phyloP scores from a whole-genome alignment of 2,888 invertebrate genomes.

The Brachyptera risi region DNA sequence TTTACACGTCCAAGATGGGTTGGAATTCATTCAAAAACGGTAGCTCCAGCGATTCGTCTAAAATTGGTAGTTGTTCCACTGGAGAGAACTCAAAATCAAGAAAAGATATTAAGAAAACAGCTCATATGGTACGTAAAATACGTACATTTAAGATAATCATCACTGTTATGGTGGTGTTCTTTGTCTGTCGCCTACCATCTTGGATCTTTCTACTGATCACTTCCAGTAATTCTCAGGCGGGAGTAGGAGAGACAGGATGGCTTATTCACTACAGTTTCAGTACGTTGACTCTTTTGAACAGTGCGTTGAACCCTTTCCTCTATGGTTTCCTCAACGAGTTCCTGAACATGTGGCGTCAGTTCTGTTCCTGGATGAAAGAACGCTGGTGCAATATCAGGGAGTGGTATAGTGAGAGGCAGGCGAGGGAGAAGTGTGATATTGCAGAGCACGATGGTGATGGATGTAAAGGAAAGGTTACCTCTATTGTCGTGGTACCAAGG shows the following conservation, averaged over 20 bases:
- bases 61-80: not conserved
- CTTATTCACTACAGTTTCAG: constrained; percentile 41
- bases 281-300: constrained; percentile 51
- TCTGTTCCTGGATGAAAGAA: constrained; percentile 4
- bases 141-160: constrained; percentile 56
- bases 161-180: constrained; percentile 52
- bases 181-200: constrained; percentile 51
- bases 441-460: not conserved
- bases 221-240: not conserved
- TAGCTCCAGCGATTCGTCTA: not conserved
- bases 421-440: not conserved
- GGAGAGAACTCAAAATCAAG: not conserved
- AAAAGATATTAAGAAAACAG: constrained; percentile 16
- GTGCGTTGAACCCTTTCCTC: constrained; percentile 55
- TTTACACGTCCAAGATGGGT: not conserved
- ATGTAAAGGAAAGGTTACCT: not conserved
- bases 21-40: too few species aligned
- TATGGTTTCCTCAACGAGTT: constrained; percentile 55
- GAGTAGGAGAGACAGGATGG: constrained; percentile 21
- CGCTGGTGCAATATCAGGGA: not conserved
- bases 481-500: not conserved
- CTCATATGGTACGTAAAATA: constrained; percentile 47
- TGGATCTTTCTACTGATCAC: constrained; percentile 50
- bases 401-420: not conserved
- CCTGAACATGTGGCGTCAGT: not conserved